A percentile compares a stretch with the other conserved stretches of the same genome.
phyloP scores from a whole-genome alignment of 37 sponge, comb jelly and placozoan species.

The Agelas oroides region DNA sequence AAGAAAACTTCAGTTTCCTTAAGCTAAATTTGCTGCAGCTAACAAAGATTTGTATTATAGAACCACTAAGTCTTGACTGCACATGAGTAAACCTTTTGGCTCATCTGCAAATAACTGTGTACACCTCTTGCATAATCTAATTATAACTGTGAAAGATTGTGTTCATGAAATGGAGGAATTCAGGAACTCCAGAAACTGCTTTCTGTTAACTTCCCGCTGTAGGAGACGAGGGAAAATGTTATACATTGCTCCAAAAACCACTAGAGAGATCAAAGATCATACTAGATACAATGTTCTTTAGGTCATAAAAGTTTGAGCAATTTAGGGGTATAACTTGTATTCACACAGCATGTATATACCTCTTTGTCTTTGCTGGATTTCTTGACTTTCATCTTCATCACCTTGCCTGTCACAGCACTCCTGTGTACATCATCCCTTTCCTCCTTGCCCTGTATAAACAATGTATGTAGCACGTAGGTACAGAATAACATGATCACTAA shows the following conservation, averaged over 20 bases:
- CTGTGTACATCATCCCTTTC: slow-evolving; percentile 10
- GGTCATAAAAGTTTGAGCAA: no score
- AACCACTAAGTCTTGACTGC: no score
- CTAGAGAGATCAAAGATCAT: no score
- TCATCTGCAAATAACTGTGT: not conserved
- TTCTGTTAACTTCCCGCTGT: slow-evolving; percentile 65
- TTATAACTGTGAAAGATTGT: not conserved
- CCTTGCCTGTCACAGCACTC: slow-evolving; percentile 60
- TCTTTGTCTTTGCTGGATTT: slow-evolving; percentile 65
- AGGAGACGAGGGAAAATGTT: not conserved
- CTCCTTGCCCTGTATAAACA: slow-evolving; percentile 24
- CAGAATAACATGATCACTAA: no score
- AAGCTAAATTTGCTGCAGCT: no score
- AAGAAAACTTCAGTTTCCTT: no score
- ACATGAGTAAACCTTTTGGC: no score
- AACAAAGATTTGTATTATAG: no score
- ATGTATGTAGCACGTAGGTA: no score
- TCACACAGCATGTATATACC: slow-evolving; percentile 8
- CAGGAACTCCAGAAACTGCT: slow-evolving; percentile 61
- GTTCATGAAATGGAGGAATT: slow-evolving; percentile 14
- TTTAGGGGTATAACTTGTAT: no score
- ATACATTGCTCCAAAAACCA: no score
- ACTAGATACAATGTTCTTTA: no score
- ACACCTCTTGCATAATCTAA: not conserved
- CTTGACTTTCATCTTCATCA: slow-evolving; percentile 76